Conservation (phyloP, 1,140 invertebrate genomes). For the Platyura marginata region DNA sequence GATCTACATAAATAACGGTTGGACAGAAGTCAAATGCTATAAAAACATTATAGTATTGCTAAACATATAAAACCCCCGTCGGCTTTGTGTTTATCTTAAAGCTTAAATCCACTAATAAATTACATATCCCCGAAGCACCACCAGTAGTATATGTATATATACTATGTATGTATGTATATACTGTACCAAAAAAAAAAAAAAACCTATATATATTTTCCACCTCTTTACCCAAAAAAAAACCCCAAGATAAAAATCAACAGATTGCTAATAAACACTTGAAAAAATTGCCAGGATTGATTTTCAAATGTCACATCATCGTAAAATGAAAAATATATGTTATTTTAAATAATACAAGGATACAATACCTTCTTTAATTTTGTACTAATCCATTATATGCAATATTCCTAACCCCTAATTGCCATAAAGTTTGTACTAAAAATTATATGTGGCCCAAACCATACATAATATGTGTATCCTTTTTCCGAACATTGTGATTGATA, state of each 20-base stretch:
- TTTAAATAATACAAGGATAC: slow-evolving; percentile 1
- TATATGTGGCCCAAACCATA: too few species aligned
- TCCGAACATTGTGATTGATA: neutral
- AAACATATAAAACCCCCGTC: too few species aligned
- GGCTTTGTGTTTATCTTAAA: too few species aligned
- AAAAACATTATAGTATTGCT: too few species aligned
- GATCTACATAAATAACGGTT: too few species aligned
- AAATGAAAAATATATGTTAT: slow-evolving; percentile 2
- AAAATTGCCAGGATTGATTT: neutral
- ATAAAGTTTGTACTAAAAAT: slow-evolving; percentile 1
- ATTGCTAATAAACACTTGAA: slow-evolving; percentile 2
- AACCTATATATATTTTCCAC: too few species aligned
- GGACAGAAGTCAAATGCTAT: too few species aligned
- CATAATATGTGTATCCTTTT: neutral
- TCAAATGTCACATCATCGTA: slow-evolving; percentile 1
- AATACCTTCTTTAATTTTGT: neutral
- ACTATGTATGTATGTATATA: too few species aligned
- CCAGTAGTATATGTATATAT: too few species aligned
- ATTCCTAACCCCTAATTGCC: slow-evolving; percentile 2
- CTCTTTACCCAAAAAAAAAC: neutral
- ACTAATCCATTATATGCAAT: slow-evolving; percentile 1
- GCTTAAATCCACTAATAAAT: too few species aligned
- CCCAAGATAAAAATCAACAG: slow-evolving; percentile 1
- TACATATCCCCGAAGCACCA: too few species aligned
- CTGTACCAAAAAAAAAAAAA: neutral